phyloP scores from a whole-genome alignment of 2,888 invertebrate genomes.

The Leucania comma region DNA sequence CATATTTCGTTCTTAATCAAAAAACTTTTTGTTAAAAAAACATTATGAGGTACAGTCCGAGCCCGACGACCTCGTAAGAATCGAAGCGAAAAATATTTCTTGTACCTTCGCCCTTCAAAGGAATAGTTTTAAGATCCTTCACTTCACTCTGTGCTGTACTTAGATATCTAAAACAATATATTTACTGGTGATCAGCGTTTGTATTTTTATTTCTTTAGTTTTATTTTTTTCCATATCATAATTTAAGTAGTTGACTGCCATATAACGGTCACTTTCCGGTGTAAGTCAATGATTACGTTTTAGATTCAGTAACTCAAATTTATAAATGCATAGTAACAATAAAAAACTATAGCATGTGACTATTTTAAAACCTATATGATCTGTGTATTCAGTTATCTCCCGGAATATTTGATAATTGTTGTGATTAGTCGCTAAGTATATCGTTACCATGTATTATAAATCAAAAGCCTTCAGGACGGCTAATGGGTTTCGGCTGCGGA shows the following conservation, averaged over 20 bases:
- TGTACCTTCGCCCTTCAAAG: constrained; percentile 44
- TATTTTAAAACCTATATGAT: constrained; percentile 54
- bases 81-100: constrained; percentile 64
- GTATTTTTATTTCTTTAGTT: constrained; percentile 28
- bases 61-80: constrained; percentile 75
- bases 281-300: constrained; percentile 9
- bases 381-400: constrained; percentile 69
- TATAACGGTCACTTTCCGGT: constrained; percentile 14
- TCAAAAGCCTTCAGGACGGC: constrained; percentile 89
- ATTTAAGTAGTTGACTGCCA: constrained; percentile 41
- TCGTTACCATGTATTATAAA: constrained; percentile 76
- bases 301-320: constrained; percentile 17
- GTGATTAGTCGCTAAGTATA: constrained; percentile 88
- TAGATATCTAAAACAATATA: constrained; percentile 47
- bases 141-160: constrained; percentile 38
- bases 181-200: constrained; percentile 50
- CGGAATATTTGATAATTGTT: constrained; percentile 76
- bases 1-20: constrained; percentile 41
- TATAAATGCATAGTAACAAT: constrained; percentile 26
- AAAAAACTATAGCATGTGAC: constrained; percentile 41
- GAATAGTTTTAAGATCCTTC: constrained; percentile 31
- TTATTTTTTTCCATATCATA: constrained; percentile 15
- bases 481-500: constrained; percentile 77
- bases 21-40: constrained; percentile 64
- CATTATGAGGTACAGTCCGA: constrained; percentile 73